Percentiles rank a stretch among this genome's conserved stretches.
Conservation (phyloP, 2,888 invertebrate species). For the Empis stercorea region DNA sequence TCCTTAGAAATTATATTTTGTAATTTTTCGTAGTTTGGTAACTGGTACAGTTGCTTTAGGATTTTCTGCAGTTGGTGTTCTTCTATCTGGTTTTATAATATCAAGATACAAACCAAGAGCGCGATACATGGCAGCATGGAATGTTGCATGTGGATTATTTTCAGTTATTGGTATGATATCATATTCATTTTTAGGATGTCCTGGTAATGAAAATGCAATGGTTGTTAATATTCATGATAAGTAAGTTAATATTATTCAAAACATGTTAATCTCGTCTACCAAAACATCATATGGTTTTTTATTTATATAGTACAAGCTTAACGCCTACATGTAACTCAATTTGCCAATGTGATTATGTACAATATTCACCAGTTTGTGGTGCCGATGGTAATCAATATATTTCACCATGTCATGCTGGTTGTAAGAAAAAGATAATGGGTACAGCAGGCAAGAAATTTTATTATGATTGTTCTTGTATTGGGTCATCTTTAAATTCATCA, state of each 20-base stretch:
- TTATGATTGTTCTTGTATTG: slow-evolving; percentile 7
- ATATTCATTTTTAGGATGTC: slow-evolving; percentile 54
- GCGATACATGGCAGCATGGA: slow-evolving; percentile 54
- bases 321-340: slow-evolving; percentile 43
- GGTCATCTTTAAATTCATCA: background rate
- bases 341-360: slow-evolving; percentile 56
- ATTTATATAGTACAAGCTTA: background rate
- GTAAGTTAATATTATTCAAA: slow-evolving; percentile 10
- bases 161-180: slow-evolving; percentile 49
- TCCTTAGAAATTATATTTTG: background rate
- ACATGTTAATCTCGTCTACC: no score
- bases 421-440: slow-evolving; percentile 36
- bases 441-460: slow-evolving; percentile 37
- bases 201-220: slow-evolving; percentile 43
- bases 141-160: slow-evolving; percentile 49
- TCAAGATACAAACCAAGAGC: slow-evolving; percentile 53
- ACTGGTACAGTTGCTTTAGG: slow-evolving; percentile 59
- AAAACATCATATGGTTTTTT: slow-evolving; percentile 2
- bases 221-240: slow-evolving; percentile 30
- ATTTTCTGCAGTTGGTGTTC: slow-evolving; percentile 54
- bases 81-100: slow-evolving; percentile 52
- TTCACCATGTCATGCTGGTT: slow-evolving; percentile 71
- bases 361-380: slow-evolving; percentile 61
- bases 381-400: slow-evolving; percentile 54
- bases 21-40: slow-evolving; percentile 41